These are phyloP conservation scores for Ptiloglossa arizonensis DNA, from an alignment of 1,140 invertebrate species.

Conservation along the genomic window DNA sequence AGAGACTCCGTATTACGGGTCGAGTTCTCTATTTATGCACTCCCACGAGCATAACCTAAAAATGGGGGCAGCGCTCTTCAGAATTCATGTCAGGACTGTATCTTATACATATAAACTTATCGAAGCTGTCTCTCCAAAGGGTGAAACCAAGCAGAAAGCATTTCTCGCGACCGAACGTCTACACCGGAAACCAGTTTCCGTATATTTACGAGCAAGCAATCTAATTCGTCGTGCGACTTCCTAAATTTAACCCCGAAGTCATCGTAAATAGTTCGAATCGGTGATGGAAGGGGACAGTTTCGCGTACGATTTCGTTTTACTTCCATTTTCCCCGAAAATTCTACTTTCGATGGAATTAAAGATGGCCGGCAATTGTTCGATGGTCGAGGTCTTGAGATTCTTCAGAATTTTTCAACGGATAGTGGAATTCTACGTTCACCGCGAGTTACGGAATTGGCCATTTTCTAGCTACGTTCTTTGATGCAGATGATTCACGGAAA, in stretches of 20 bases:
- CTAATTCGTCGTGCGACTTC: neutral
- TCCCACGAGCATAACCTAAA: constrained; percentile 8
- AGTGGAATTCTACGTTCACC: too few relatives aligned
- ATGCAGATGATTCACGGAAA: too few relatives aligned
- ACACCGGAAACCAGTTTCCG: neutral
- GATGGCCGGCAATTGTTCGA: too few relatives aligned
- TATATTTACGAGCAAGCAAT: neutral
- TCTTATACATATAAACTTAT: constrained; percentile 33
- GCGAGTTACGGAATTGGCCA: too few relatives aligned
- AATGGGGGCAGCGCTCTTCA: constrained; percentile 11
- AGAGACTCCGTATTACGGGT: neutral
- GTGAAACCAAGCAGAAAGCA: constrained; percentile 6
- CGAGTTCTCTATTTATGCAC: constrained; percentile 23
- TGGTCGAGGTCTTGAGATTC: too few relatives aligned
- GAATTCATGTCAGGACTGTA: constrained; percentile 20
- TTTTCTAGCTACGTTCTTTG: too few relatives aligned
- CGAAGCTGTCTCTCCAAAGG: constrained; percentile 10
- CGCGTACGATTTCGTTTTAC: too few relatives aligned
- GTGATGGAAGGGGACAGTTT: too few relatives aligned
- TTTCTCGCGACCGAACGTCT: neutral
- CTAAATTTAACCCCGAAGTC: neutral
- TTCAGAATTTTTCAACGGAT: too few relatives aligned
- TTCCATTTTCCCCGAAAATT: too few relatives aligned
- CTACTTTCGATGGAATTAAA: too few relatives aligned
- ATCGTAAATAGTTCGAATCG: too few relatives aligned